Evolutionary conservation across 2,888 invertebrate species (phyloP).

Genomic region (Leptopilina drosophilae): DNA sequence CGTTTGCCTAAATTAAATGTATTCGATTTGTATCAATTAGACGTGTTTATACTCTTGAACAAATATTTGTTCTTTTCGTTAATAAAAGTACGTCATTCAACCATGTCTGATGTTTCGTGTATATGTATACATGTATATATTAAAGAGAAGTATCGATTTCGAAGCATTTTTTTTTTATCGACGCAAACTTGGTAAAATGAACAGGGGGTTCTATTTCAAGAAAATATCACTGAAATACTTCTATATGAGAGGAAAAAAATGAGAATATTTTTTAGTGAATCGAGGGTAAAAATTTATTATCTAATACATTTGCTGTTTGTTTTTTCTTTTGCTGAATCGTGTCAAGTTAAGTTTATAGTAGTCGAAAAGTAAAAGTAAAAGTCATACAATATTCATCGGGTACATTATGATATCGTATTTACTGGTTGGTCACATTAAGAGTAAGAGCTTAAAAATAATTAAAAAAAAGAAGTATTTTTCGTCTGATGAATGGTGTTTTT

Average conservation of each 20-base stretch:
- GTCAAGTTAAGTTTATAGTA: background rate
- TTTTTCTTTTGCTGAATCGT: background rate
- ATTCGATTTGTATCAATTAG: slow-evolving; percentile 23
- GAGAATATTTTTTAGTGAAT: background rate
- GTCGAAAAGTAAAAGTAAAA: background rate
- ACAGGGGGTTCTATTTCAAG: background rate
- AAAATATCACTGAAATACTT: background rate
- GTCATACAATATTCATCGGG: background rate
- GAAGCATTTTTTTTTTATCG: background rate
- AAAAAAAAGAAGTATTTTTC: no score
- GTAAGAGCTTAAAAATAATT: no score
- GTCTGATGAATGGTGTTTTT: no score
- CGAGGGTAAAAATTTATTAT: background rate
- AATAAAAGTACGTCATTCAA: slow-evolving; percentile 27
- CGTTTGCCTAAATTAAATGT: slow-evolving; percentile 14
- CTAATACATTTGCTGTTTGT: background rate
- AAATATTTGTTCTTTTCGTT: slow-evolving; percentile 18
- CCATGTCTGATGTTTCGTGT: background rate
- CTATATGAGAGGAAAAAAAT: background rate
- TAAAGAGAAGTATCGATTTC: slow-evolving; percentile 38
- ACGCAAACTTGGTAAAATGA: background rate
- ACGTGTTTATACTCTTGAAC: background rate
- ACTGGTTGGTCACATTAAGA: no score
- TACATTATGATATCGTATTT: no score
- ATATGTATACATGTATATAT: background rate